Percentiles rank a stretch among this genome's conserved stretches.
These are phyloP conservation scores for Urocolius indicus DNA, from an alignment of 2,113 vertebrate genomes.

Conservation along the genomic window DNA sequence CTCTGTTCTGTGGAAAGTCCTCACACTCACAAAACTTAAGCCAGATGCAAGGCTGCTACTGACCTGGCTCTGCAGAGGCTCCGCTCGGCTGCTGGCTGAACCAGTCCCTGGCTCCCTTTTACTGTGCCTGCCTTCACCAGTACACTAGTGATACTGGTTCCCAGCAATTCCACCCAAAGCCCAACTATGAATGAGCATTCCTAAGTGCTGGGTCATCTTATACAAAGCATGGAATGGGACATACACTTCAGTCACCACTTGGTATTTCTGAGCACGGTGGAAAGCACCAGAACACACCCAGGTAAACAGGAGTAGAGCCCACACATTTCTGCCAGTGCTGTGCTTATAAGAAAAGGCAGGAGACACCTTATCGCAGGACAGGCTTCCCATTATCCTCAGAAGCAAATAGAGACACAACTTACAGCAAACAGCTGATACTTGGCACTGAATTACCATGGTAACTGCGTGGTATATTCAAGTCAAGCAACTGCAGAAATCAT, in stretches of 20 bases:
- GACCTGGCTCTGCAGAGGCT: not conserved
- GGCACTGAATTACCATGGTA: not conserved
- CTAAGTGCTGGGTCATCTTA: not conserved
- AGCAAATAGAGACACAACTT: not conserved
- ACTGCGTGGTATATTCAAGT: accelerated
- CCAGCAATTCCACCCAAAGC: not conserved
- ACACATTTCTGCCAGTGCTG: not conserved
- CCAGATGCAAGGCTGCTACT: not conserved
- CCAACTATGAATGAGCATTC: accelerated
- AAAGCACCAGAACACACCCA: not conserved
- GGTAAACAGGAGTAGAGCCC: not conserved
- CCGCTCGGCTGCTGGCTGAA: accelerated
- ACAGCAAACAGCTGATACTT: not conserved
- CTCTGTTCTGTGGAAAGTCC: not conserved
- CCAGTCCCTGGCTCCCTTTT: not conserved
- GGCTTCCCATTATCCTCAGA: not conserved
- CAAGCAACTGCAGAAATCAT: not conserved
- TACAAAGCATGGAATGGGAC: not conserved
- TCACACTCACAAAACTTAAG: not conserved
- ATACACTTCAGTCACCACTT: not conserved
- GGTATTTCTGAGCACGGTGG: not conserved
- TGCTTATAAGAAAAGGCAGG: not conserved
- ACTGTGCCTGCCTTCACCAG: accelerated
- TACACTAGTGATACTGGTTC: not conserved
- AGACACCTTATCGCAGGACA: not conserved